Evolutionary conservation across 2,113 vertebrate species (phyloP), one percentile per base, ranked within the genome.

Genomic region (Campylorhamphus procurvoides): DNA sequence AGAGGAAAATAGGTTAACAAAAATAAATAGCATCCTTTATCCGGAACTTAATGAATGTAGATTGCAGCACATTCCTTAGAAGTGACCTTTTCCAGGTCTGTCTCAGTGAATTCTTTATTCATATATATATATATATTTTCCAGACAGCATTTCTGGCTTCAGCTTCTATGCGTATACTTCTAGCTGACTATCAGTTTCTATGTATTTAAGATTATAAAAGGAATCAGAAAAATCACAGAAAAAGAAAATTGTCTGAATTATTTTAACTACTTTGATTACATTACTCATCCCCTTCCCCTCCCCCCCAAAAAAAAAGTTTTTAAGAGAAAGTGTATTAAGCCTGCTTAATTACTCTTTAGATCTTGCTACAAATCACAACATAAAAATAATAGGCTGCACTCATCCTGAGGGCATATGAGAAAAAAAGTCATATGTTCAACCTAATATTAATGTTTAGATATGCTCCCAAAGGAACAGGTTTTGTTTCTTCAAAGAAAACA

Each of bases 1-100:
- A 77, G 20, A 87, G 39, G 40, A 79, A 87, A 79, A 52, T 6
- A 69, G 35, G 29, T 77, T 86, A 91, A 92, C 3, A 20, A 91
- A 96, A 96, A 96, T 97, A 96, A 96, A 96, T 95, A 95, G 63
- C 50, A 93, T 84, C 47, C 55, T 94, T 84, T 60, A 63, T 83
- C 71, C 42, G 85, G 58, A 82, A 76, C 52, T 81, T 69, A 86
- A 59, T 29, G 52, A 77, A 74, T n/a, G 90, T 19, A 74, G 50
- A 83, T 44, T 90, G 63, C 50, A 93, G 37, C 63, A 94, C 79
- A 62, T 80, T 94, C 42, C 71, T 73, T 76, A 88, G 63, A 84
- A 63, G 12, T 47, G 79, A 67, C 64, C 63, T 92, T 67, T 62
- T 62, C 59, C 56, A 77, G 50, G 60, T 62, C 63, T 81, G 42